Evolutionary conservation across 2,797 vertebrate species (phyloP), one percentile per base, ranked within the genome.

Genomic region (Danionella dracula): DNA sequence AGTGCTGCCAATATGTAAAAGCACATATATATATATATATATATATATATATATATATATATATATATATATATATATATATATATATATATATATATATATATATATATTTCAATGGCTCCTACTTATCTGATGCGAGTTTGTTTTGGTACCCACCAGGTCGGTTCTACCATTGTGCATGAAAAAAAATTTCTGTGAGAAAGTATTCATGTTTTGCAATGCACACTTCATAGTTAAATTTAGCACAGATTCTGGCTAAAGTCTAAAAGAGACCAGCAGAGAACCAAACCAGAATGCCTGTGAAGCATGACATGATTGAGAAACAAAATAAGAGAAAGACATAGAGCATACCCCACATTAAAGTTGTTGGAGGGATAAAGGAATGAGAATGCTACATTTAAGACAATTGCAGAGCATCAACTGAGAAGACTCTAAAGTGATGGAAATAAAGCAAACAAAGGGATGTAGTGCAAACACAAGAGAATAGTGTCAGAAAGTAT

Each of bases 181-280:
- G n/a, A n/a, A n/a, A n/a, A n/a, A n/a, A n/a, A n/a, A n/a, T n/a
- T n/a, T n/a, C 76, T 78, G 78, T 55, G 65, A 54, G 77, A n/a
- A n/a, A n/a, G n/a, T n/a, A n/a, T n/a, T n/a, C n/a, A n/a, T n/a
- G n/a, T n/a, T n/a, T n/a, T n/a, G n/a, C n/a, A n/a, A n/a, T n/a
- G n/a, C n/a, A n/a, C n/a, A n/a, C n/a, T n/a, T n/a, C n/a, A n/a
- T n/a, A n/a, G 45, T 70, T 79, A 65, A 78, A 71, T 80, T 74
- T 83, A 80, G 78, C 74, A 79, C 79, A 81, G 70, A 82, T 84
- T 81, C 34, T 64, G 74, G 72, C 71, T 78, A 69, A 78, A 70
- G 82, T 82, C 74, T 80, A 58, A 74, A 81, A 77, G 58, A 32
- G 29, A 49, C 21, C 20, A 58, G 34, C 12, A n/a, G 35, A 32